These are phyloP conservation scores for Percina caprodes DNA, from an alignment of 2,113 vertebrate species.

Conservation along the genomic window DNA sequence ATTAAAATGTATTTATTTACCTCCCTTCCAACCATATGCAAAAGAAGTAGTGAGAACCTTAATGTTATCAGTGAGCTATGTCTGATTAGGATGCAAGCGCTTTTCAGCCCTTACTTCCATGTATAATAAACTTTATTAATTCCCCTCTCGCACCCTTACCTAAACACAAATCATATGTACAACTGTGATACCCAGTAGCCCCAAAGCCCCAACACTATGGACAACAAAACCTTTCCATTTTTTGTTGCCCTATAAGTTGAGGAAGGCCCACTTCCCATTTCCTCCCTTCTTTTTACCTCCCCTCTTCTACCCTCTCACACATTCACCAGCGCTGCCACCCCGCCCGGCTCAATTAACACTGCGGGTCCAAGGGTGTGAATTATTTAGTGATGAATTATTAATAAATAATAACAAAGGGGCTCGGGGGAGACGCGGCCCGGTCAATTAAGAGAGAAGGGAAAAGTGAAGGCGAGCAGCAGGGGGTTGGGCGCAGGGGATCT, in stretches of 20 bases:
- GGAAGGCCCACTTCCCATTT: constrained; percentile 10
- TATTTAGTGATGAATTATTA: constrained; percentile 99
- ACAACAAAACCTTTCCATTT: constrained; percentile 11
- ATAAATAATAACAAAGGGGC: constrained; percentile 98
- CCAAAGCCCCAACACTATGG: neutral
- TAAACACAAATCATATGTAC: neutral
- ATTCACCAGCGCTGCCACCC: constrained; percentile 34
- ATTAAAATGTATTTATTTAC: neutral
- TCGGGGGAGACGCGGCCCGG: constrained; percentile 89
- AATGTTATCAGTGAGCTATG: neutral
- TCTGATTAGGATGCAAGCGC: neutral
- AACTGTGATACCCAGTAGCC: constrained; percentile 1
- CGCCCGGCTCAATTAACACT: constrained; percentile 91
- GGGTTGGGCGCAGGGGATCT: constrained; percentile 86
- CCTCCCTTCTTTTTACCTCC: neutral
- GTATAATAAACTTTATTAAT: neutral
- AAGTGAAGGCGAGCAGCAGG: constrained; percentile 90
- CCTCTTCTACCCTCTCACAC: neutral
- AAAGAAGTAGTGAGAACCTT: neutral
- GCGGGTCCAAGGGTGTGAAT: constrained; percentile 91
- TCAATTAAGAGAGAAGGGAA: constrained; percentile 93
- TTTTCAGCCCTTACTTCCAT: neutral
- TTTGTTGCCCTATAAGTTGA: constrained; percentile 14
- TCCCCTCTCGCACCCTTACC: neutral
- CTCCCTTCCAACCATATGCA: neutral